These are phyloP conservation scores for Odocoileus virginianus DNA, from an alignment of 2,113 vertebrate species.

Conservation along the genomic window DNA sequence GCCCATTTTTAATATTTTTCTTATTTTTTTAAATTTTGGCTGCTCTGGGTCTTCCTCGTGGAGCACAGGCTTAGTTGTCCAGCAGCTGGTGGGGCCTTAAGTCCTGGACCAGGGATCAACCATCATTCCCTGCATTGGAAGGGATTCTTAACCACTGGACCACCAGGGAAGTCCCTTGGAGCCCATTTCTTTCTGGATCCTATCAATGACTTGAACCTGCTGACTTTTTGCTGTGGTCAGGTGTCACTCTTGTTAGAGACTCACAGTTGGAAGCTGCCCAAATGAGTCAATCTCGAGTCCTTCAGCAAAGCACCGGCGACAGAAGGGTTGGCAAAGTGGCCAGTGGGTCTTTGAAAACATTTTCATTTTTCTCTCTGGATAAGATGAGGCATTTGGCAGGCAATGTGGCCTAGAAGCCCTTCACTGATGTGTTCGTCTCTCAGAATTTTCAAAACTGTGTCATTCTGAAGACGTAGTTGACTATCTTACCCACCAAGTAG, in stretches of 20 bases:
- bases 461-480: neutral
- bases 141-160: neutral
- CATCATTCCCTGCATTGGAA: neutral
- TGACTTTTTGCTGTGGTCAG: neutral
- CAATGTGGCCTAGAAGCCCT: neutral
- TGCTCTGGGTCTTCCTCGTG: neutral
- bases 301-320: neutral
- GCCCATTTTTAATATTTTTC: neutral
- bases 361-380: neutral
- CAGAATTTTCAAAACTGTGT: neutral
- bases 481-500: neutral
- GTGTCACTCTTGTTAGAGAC: neutral
- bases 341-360: neutral
- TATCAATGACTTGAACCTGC: neutral
- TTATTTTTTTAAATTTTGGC: neutral
- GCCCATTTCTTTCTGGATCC: neutral
- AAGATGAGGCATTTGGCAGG: slow-evolving; percentile 8
- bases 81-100: neutral
- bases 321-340: neutral
- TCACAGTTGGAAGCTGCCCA: neutral
- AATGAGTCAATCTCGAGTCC: neutral
- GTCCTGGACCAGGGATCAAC: neutral
- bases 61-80: neutral
- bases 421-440: neutral
- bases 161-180: neutral